phyloP scores from a whole-genome alignment of 2,113 vertebrate species.

The Eleginops maclovinus region DNA sequence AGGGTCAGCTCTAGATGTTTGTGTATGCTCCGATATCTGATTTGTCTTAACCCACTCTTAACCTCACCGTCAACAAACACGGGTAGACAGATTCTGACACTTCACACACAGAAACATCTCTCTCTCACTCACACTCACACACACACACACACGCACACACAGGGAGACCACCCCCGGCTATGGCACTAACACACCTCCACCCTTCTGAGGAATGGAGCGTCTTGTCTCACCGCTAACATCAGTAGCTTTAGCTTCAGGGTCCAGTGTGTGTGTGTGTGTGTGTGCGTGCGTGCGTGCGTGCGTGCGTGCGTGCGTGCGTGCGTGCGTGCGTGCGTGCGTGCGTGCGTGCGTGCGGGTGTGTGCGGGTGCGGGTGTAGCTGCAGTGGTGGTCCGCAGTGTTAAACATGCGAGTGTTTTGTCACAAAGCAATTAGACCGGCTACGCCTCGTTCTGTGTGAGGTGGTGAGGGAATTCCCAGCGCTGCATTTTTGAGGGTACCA shows the following conservation, averaged over 20 bases:
- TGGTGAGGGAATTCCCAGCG: constrained; percentile 22
- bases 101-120: constrained; percentile 2
- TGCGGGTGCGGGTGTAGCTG: too few species aligned
- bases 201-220: constrained; percentile 63
- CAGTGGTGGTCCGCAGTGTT: background rate
- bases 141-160: constrained; percentile 4
- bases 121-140: constrained; percentile 11
- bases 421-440: constrained; percentile 32
- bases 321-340: too few species aligned
- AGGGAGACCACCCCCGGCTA: constrained; percentile 58
- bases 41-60: constrained; percentile 19
- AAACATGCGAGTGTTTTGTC: constrained; percentile 14
- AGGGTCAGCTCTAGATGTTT: constrained; percentile 34
- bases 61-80: constrained; percentile 45
- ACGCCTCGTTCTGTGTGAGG: constrained; percentile 28
- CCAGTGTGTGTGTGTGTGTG: background rate
- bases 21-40: constrained; percentile 21
- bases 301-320: too few species aligned
- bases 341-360: too few species aligned
- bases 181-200: constrained; percentile 69
- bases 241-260: background rate
- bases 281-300: too few species aligned
- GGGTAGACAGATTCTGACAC: constrained; percentile 8
- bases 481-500: constrained; percentile 19
- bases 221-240: constrained; percentile 10